Evolutionary conservation across 1,140 invertebrate genomes (phyloP).

Genomic region (Brachionus rubens): DNA sequence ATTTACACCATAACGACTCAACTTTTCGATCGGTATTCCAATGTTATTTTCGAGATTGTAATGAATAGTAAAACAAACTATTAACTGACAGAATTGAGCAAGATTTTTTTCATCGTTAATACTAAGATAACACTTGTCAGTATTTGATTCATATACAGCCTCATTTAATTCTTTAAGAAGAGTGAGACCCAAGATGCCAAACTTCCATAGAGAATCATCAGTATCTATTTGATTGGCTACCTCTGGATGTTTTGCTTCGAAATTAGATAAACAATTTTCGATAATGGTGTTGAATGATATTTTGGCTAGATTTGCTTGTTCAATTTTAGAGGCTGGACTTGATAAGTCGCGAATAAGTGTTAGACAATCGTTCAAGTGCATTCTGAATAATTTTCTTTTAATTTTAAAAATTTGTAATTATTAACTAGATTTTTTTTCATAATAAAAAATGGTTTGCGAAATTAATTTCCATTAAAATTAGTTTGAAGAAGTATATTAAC

Average conservation of each 20-base stretch:
- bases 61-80: slow-evolving; percentile 67
- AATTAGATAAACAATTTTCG: slow-evolving; percentile 22
- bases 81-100: slow-evolving; percentile 63
- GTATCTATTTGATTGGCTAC: neutral
- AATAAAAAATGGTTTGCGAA: neutral
- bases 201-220: slow-evolving; percentile 28
- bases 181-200: neutral
- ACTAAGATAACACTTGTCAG: slow-evolving; percentile 51
- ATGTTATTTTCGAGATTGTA: slow-evolving; percentile 68
- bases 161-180: slow-evolving; percentile 6
- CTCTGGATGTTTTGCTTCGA: neutral
- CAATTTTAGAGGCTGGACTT: neutral
- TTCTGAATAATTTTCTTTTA: neutral
- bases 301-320: neutral
- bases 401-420: neutral
- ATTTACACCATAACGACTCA: slow-evolving; percentile 50
- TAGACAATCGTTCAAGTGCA: neutral
- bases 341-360: neutral
- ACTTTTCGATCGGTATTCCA: slow-evolving; percentile 62
- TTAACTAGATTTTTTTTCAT: neutral
- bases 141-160: neutral
- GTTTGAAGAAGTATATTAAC: neutral
- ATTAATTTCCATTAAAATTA: neutral
- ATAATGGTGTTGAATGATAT: slow-evolving; percentile 4
- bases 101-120: slow-evolving; percentile 57